Base-by-base conservation (phyloP, 1,140 invertebrate species). In the Pseudachorutes palmiensis region DNA sequence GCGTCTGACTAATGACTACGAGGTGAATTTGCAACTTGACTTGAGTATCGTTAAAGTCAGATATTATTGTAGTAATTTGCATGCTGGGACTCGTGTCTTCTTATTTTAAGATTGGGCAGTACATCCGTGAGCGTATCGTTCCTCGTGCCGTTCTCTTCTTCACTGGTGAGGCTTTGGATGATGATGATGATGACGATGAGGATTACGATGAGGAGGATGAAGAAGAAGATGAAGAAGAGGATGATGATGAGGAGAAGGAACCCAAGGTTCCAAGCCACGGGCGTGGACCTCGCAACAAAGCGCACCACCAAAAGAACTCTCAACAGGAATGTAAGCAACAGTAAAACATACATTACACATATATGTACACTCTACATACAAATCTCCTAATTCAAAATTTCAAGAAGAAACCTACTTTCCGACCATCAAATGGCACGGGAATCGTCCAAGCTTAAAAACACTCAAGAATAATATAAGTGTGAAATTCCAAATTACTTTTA, bases 131-230 rank as follows among this genome's bases (percentile, higher is more conserved):
- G 77, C 84, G 91, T 70, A 88, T 98, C 73, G 87, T 98, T 74
- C 94, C 93, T 30, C 85, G 89, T 77, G 94, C 94, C 72, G 89
- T 97, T 60, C 83, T 98, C 30, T 96, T 94, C 75, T 98, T 87
- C 77, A 98, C 95, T 74, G 95, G 88, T 28, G 70, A 72, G 62
- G 67, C 69, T 48, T 28, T 68, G 60, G 65, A 71, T 26, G 72
- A 74, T 26, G 67, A 69, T 22, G 62, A 65, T 30, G 69, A 74
- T 2, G 69, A 74, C 16, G 72, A 74, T n/a, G 69, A 74, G 45
- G 67, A 74, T 41, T 69, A 74, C 24, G 72, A 70, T 31, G 69
- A 69, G 28, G 65, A 67, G 3, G 69, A 62, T 3, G 68, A 70
- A 19, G 71, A 72, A 3, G 70, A 67, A 5, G 68, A 67, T 14